phyloP scores from a whole-genome alignment of 2,888 invertebrate genomes.

The Aleiodes leptofemur region DNA sequence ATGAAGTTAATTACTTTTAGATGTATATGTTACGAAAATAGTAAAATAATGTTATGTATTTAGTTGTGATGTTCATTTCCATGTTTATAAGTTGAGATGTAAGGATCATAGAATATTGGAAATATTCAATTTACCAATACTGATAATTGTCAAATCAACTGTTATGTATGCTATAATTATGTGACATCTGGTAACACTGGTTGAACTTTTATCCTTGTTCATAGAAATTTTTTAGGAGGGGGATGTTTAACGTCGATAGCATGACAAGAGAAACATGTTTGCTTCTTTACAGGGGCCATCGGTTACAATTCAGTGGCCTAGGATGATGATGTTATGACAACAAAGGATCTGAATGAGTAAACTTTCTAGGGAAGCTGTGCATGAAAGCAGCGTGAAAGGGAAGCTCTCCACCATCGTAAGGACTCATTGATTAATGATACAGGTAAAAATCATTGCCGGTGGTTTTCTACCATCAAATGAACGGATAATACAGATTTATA shows the following conservation, averaged over 20 bases:
- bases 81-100: too few relatives aligned
- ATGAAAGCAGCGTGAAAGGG: constrained; percentile 59
- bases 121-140: too few relatives aligned
- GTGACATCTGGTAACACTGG: too few relatives aligned
- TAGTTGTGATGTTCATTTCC: too few relatives aligned
- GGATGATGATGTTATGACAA: constrained; percentile 56
- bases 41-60: too few relatives aligned
- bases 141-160: too few relatives aligned
- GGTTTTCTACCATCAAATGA: constrained; percentile 61
- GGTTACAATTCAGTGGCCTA: constrained; percentile 55
- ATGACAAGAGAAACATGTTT: constrained; percentile 18
- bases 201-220: neutral
- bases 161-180: too few relatives aligned
- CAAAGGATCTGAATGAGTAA: constrained; percentile 55
- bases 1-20: too few relatives aligned
- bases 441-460: constrained; percentile 64
- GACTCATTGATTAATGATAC: constrained; percentile 68
- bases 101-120: too few relatives aligned
- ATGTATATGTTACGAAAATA: too few relatives aligned
- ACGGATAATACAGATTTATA: constrained; percentile 72
- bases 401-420: constrained; percentile 33
- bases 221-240: neutral
- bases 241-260: constrained; percentile 12
- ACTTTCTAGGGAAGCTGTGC: constrained; percentile 36
- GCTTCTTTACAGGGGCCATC: constrained; percentile 30